Percentiles rank a stretch among this genome's conserved stretches.
phyloP scores from a whole-genome alignment of 2,113 vertebrate species.

The Daphoenositta chrysoptera region DNA sequence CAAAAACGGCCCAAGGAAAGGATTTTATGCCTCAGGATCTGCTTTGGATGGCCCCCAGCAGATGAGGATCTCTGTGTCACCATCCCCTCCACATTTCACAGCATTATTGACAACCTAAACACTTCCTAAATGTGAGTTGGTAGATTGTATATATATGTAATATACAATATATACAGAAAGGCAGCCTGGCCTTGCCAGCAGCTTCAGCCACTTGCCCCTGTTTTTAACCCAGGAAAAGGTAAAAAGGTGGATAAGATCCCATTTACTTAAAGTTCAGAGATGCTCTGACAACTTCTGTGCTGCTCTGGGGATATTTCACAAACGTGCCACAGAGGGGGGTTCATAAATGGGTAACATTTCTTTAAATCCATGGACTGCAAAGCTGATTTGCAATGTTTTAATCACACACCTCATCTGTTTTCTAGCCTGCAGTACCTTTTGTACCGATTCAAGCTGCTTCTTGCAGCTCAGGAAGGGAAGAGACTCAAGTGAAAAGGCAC shows the following conservation, averaged over 20 bases:
- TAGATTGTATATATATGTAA: no score
- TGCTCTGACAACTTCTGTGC: neutral
- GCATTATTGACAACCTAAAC: neutral
- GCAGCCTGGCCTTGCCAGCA: neutral
- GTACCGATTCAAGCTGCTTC: neutral
- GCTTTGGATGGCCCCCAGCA: neutral
- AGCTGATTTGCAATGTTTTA: neutral
- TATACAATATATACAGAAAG: no score
- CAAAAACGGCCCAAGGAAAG: neutral
- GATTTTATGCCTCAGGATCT: neutral
- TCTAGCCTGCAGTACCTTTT: neutral
- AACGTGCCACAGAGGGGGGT: accelerated
- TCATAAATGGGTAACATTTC: neutral
- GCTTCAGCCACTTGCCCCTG: neutral
- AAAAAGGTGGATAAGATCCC: neutral
- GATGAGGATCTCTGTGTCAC: accelerated
- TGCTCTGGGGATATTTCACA: neutral
- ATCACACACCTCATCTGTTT: neutral
- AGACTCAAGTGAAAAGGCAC: neutral
- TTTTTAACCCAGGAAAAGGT: neutral
- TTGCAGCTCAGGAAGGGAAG: neutral
- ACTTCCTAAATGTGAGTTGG: no score
- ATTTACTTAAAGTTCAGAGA: neutral
- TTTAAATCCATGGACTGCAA: neutral
- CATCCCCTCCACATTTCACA: accelerated